phyloP scores from a whole-genome alignment of 2,888 invertebrate species.

The Pyrrhia umbra region DNA sequence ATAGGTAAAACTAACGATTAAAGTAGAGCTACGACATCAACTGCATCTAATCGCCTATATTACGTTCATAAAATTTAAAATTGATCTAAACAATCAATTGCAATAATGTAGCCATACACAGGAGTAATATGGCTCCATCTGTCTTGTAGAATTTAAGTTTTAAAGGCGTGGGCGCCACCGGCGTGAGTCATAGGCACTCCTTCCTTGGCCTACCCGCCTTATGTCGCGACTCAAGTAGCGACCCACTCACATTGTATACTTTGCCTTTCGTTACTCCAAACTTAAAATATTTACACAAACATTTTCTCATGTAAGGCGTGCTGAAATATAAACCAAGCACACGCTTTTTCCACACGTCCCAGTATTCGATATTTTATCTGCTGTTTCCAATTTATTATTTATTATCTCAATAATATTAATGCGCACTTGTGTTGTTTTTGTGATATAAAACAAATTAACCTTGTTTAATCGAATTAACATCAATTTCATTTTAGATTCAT shows the following conservation, averaged over 20 bases:
- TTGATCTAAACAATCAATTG: constrained; percentile 35
- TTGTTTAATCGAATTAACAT: constrained; percentile 18
- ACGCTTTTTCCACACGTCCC: background rate
- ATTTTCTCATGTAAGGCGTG: constrained; percentile 9
- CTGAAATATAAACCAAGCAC: background rate
- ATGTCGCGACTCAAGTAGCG: constrained; percentile 50
- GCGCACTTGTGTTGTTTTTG: background rate
- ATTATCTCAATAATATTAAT: background rate
- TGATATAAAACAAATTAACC: constrained; percentile 35
- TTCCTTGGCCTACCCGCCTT: constrained; percentile 54
- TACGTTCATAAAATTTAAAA: constrained; percentile 15
- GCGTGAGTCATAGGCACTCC: constrained; percentile 80
- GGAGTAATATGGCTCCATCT: constrained; percentile 71
- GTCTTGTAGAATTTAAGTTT: constrained; percentile 71
- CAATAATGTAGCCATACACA: constrained; percentile 42
- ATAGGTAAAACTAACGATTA: constrained; percentile 16
- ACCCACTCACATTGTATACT: constrained; percentile 55
- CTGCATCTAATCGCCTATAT: background rate
- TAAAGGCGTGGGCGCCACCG: constrained; percentile 78
- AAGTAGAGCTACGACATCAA: background rate
- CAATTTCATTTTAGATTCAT: constrained; percentile 6
- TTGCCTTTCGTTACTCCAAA: constrained; percentile 37
- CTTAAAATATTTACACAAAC: constrained; percentile 34
- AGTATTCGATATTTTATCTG: constrained; percentile 8
- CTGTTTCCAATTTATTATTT: constrained; percentile 7